phyloP scores from a whole-genome alignment of 2,888 invertebrate species.

The Drosophila differens region DNA sequence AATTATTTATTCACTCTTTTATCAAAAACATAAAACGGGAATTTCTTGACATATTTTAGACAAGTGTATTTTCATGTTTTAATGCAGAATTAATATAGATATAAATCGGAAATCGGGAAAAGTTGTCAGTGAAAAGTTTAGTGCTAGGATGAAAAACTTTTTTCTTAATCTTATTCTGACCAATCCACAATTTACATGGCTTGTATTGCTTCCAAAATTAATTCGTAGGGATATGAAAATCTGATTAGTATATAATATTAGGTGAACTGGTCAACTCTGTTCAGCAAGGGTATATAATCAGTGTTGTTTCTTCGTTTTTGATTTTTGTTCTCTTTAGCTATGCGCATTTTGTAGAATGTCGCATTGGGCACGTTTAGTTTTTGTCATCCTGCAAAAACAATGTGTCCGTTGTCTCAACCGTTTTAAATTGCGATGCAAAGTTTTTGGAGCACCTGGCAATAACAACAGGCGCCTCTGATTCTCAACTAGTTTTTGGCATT shows the following conservation, averaged over 20 bases:
- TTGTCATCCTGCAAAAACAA: conserved; percentile 49
- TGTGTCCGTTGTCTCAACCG: conserved; percentile 37
- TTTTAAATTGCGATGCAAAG: conserved; percentile 56
- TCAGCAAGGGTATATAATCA: background rate
- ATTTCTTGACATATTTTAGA: background rate
- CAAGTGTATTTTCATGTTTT: background rate
- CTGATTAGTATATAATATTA: background rate
- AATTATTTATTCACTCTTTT: background rate
- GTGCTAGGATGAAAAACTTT: background rate
- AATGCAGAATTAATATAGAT: background rate
- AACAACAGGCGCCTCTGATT: conserved; percentile 52
- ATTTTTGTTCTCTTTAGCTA: conserved; percentile 17
- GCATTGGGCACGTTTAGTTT: conserved; percentile 77
- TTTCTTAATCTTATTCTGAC: background rate
- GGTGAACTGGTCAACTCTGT: background rate
- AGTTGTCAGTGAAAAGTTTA: background rate
- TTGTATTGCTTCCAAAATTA: background rate
- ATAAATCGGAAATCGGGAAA: background rate
- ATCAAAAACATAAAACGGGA: background rate
- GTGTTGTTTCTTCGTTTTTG: background rate
- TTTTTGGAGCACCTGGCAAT: conserved; percentile 66
- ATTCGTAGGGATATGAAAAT: background rate
- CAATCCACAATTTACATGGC: background rate
- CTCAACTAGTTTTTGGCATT: conserved; percentile 7
- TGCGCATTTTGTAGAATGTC: conserved; percentile 59